Base-by-base conservation (phyloP, 53 echinoderm and acorn worm genomes). In the Holothuria scabra region DNA sequence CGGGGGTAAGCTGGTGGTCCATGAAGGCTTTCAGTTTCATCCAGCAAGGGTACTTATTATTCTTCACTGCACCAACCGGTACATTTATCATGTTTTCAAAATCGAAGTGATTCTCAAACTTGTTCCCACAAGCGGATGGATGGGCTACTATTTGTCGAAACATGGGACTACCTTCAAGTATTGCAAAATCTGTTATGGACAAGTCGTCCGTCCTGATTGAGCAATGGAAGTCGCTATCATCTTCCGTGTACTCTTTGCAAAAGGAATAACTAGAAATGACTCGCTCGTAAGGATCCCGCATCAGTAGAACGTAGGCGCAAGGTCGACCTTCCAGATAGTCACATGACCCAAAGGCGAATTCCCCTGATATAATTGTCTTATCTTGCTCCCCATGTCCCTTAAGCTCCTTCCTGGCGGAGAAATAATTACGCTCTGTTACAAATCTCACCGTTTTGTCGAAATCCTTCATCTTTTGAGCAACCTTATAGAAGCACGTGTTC, bases 251-350 rank as follows among this genome's bases (percentile, higher is more conserved):
- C 18, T 79, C 78, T 38, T 89, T 86, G 84, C 94, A 93, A 59
- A 85, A 93, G 19, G 68, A 59, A 56, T 88, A 91, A 20, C 88
- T 86, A 7, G 94, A 93, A 46, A 93, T 84, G 18, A 83, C 82
- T 34, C 94, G 56, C 24, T 93, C 91, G 78, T 89, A 93, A 21
- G 94, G 94, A 21, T 93, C 90, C 8, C 94, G 83, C 80, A 93
- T 66, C 16, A 93, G 62, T 28, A 91, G 82, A 41, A 93, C 88
- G 76, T 91, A 93, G 0, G 91, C 85, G 55, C 93, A 93, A 6
- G 93, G 83, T 46, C 69, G 65, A 28, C 23, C 28, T 48, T 87
- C 48, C 38, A 60, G 21, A n/a, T 83, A 84, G 33, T 93, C 93
- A 32, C 93, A 93, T 7, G 88, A 22, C 30, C 93, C 91, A 38